Conservation (phyloP, 1,140 invertebrate species). For the Oryzaephilus surinamensis region DNA sequence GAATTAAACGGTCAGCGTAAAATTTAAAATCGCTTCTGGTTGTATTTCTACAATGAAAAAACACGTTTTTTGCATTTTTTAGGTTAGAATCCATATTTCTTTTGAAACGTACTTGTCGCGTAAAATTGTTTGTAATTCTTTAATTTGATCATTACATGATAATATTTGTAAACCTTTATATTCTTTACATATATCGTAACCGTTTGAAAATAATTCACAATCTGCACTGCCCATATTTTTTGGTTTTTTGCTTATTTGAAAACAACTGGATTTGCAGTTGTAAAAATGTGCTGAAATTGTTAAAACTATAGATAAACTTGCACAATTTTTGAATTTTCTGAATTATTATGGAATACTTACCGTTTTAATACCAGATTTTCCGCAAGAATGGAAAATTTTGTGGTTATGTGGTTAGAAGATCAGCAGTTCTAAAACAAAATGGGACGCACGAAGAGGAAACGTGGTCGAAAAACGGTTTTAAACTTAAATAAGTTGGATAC, state of each 20-base stretch:
- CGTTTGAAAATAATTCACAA: constrained; percentile 18
- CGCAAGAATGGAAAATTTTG: too few relatives aligned
- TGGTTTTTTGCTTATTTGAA: constrained; percentile 1
- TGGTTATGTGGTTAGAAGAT: too few relatives aligned
- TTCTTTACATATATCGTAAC: constrained; percentile 36
- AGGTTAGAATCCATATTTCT: too few relatives aligned
- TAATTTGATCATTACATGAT: constrained; percentile 75
- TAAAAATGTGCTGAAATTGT: neutral
- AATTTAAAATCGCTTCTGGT: constrained; percentile 95
- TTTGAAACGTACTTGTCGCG: constrained; percentile 65
- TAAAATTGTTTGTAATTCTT: constrained; percentile 90
- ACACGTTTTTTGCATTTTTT: too few relatives aligned
- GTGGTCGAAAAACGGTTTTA: constrained; percentile 9
- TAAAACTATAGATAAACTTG: neutral
- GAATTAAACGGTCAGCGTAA: constrained; percentile 89
- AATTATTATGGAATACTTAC: too few relatives aligned
- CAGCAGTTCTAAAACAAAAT: constrained; percentile 15
- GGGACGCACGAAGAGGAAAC: constrained; percentile 22
- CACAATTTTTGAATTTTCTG: neutral
- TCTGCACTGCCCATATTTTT: constrained; percentile 26
- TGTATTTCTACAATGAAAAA: constrained; percentile 64
- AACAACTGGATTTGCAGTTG: constrained; percentile 1
- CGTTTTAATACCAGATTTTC: too few relatives aligned
- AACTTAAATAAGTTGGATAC: constrained; percentile 8
- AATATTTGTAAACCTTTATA: constrained; percentile 74